phyloP scores from a whole-genome alignment of 2,113 vertebrate species.

The Cairina moschata region DNA sequence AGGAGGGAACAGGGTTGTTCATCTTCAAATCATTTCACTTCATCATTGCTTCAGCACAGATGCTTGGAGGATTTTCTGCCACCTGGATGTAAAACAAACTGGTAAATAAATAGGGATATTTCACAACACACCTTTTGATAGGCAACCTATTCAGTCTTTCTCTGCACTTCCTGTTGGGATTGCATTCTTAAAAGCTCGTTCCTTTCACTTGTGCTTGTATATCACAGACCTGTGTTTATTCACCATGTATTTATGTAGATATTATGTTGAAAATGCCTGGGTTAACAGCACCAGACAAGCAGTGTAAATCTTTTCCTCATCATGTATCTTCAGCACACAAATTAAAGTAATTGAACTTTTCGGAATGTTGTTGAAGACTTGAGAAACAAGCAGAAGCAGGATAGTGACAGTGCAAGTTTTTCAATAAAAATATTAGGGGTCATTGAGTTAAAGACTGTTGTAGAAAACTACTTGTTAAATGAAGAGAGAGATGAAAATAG shows the following conservation, averaged over 20 bases:
- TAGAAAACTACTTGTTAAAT: not conserved
- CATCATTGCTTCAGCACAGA: not conserved
- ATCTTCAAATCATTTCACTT: not conserved
- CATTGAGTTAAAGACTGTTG: not conserved
- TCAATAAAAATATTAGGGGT: not conserved
- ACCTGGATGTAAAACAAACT: not conserved
- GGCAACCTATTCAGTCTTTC: not conserved
- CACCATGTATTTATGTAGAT: not conserved
- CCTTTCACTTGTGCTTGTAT: not conserved
- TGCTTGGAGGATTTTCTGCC: not conserved
- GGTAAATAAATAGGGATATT: not conserved
- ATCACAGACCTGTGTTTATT: not conserved
- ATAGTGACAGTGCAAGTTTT: not conserved
- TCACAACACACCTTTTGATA: not conserved
- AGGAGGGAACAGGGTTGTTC: not conserved
- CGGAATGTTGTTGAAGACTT: not conserved
- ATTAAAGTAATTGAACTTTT: not conserved
- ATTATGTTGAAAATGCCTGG: not conserved
- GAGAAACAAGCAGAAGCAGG: not conserved
- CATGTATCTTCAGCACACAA: not conserved
- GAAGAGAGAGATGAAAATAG: not conserved
- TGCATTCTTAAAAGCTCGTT: not conserved
- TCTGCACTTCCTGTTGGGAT: not conserved
- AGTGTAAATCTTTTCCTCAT: slow-evolving; percentile 12
- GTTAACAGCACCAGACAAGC: not conserved